Evolutionary conservation across 2,113 vertebrate genomes (phyloP), one percentile per base, ranked within the genome.

Genomic region (Nettapus auritus): DNA sequence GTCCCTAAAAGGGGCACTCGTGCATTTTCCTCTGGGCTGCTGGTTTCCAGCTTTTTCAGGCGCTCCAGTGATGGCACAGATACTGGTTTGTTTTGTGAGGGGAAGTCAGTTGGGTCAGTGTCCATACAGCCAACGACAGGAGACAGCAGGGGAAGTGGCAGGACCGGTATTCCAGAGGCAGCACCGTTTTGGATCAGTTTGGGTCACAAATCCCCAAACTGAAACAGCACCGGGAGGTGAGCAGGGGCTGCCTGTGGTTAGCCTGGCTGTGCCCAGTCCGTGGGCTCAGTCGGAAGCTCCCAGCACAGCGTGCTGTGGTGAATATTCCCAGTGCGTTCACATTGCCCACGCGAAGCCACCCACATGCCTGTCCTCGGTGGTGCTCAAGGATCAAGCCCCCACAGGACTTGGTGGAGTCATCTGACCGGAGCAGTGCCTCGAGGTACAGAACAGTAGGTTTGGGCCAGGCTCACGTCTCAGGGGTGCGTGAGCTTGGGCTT

Each of bases 341-440:
- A 0, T 1, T 46, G 29, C 56, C 67, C 48, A 3, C 29, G 46
- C 22, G 46, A 11, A 42, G 63, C 59, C 19, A 22, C 36, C 50
- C 16, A 0, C 14, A 1, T 12, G 1, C 36, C 18, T 75, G 0
- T 14, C 0, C 17, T 22, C 31, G 12, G 3, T 1, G 36, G 31
- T 56, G 70, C 18, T 20, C 42, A 78, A 2, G 40, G 10, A 8
- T 3, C 40, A 26, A 81, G 33, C 68, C 29, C 67, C 50, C 15
- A 0, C 0, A 28, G 66, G 21, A 13, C 20, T 44, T 22, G 78
- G 19, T 0, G 0, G 15, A 3, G 62, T 64, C 12, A 48, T 52
- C 21, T 0, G 33, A 28, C 57, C 2, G 36, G 9, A 52, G 44
- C 38, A 16, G 0, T 33, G 60, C 36, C 36, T 31, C 22, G 50